Percentiles rank a stretch among this genome's conserved stretches.
These are phyloP conservation scores for Chinchilla lanigera DNA, from an alignment of 2,113 vertebrate genomes.

Conservation along the genomic window DNA sequence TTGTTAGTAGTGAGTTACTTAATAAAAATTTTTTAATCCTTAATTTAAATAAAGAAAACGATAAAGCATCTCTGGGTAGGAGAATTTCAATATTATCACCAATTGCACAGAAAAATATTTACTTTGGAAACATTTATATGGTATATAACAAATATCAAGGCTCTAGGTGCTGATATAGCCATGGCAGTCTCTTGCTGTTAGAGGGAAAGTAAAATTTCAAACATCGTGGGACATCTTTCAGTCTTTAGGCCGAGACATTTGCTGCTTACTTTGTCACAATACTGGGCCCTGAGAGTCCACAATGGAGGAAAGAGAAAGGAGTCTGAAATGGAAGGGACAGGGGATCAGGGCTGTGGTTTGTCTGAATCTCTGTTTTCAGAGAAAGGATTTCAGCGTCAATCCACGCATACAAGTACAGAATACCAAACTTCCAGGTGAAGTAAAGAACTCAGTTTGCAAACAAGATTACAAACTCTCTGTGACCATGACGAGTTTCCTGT, in stretches of 20 bases:
- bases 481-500: background rate
- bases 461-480: background rate
- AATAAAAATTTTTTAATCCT: background rate
- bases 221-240: background rate
- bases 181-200: background rate
- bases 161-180: background rate
- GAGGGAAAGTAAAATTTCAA: background rate
- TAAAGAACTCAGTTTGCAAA: background rate
- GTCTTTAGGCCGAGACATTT: background rate
- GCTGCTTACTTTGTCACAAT: background rate
- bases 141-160: background rate
- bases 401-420: background rate
- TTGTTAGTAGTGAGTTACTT: background rate
- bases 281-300: background rate
- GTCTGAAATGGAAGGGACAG: background rate
- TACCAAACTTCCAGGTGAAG: background rate
- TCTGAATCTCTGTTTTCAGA: background rate
- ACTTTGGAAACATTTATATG: background rate
- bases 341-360: background rate
- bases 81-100: background rate
- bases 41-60: slow-evolving; percentile 5
- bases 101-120: background rate
- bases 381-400: background rate
- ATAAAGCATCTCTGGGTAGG: background rate
- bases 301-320: background rate